Conservation (phyloP, 1,140 invertebrate genomes). For the Thaumatotibia leucotreta region DNA sequence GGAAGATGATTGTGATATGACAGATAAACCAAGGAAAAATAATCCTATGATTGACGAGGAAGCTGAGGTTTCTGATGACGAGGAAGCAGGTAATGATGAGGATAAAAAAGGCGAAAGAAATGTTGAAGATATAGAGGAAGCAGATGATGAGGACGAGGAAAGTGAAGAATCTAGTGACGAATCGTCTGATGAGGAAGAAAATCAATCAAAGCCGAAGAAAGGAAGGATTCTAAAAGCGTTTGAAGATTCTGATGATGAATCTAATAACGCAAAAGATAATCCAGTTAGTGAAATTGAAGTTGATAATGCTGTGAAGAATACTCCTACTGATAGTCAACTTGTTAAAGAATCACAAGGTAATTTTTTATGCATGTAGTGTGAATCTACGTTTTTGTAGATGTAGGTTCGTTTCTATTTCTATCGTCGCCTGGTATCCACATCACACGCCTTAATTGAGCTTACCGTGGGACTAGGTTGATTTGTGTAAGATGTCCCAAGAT, state of each 20-base stretch:
- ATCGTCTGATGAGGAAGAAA: slow-evolving; percentile 29
- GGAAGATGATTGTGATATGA: slow-evolving; percentile 59
- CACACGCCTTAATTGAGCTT: no score
- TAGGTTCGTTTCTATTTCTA: no score
- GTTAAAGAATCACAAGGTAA: slow-evolving; percentile 43
- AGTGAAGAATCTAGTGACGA: slow-evolving; percentile 42
- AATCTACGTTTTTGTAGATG: no score
- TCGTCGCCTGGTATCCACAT: no score
- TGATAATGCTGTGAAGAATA: slow-evolving; percentile 12
- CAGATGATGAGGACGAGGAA: slow-evolving; percentile 39
- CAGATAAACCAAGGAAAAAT: slow-evolving; percentile 21
- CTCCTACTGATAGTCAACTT: slow-evolving; percentile 20
- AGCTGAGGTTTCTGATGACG: slow-evolving; percentile 67
- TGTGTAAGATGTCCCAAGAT: no score
- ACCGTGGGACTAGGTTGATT: no score
- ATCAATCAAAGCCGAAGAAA: slow-evolving; percentile 37
- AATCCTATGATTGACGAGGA: slow-evolving; percentile 48
- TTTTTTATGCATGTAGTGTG: no score
- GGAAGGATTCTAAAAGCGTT: slow-evolving; percentile 58
- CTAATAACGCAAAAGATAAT: slow-evolving; percentile 12
- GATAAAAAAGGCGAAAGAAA: slow-evolving; percentile 38
- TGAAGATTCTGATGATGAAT: slow-evolving; percentile 67
- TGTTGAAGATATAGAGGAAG: slow-evolving; percentile 38
- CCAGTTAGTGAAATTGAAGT: slow-evolving; percentile 18
- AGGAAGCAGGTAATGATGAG: slow-evolving; percentile 62